phyloP scores from a whole-genome alignment of 2,797 vertebrate genomes.

The Notolepis coatsorum region DNA sequence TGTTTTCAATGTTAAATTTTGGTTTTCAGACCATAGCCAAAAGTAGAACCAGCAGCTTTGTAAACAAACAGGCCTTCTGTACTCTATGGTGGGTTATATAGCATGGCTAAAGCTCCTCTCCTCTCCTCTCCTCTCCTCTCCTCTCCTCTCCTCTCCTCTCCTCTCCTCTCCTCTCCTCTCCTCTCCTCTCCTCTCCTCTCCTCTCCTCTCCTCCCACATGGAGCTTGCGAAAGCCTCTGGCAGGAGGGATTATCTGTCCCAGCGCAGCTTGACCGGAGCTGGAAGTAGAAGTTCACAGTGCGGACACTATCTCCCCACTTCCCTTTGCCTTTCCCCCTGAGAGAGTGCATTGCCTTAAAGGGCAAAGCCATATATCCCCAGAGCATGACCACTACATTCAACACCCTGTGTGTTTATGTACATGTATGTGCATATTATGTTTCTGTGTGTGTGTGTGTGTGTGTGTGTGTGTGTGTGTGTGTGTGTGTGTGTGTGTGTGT shows the following conservation, averaged over 20 bases:
- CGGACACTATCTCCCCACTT: constrained; percentile 30
- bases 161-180: no score
- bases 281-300: constrained; percentile 65
- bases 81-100: no score
- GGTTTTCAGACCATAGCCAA: no score
- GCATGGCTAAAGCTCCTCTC: no score
- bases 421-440: constrained; percentile 2
- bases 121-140: no score
- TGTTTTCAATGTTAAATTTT: no score
- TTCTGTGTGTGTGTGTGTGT: constrained; percentile 20
- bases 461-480: constrained; percentile 20
- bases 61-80: no score
- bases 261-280: constrained; percentile 67
- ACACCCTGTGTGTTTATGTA: constrained; percentile 8
- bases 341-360: constrained; percentile 42
- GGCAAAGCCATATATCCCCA: constrained; percentile 35
- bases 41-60: no score
- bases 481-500: constrained; percentile 20
- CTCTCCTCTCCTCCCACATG: constrained; percentile 53
- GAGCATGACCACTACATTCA: neutral
- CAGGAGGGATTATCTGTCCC: constrained; percentile 65
- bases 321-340: constrained; percentile 26
- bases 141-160: no score
- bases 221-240: constrained; percentile 49
- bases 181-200: no score